Evolutionary conservation across 2,797 vertebrate species (phyloP), one percentile per base, ranked within the genome.

Genomic region (Nyctibius grandis): DNA sequence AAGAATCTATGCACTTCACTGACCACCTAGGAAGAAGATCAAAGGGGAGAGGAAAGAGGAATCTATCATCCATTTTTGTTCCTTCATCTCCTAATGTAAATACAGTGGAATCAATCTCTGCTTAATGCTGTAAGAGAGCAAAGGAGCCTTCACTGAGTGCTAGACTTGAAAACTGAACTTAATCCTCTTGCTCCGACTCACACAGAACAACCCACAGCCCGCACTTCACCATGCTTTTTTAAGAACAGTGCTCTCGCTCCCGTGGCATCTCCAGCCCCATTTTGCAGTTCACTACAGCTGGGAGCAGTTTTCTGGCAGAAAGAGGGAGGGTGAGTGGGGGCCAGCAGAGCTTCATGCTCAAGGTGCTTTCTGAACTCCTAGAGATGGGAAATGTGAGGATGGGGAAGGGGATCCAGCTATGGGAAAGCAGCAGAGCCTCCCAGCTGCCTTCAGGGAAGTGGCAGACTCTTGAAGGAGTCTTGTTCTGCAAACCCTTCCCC

Each of bases 91-190:
- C 64, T 47, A 76, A 85, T 70, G 76, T 15, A 84, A 94, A 90
- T 29, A 83, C 45, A 44, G 78, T 3, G 18, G 75, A 88, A 91
- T 94, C 90, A 86, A 91, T 87, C 68, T 89, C 67, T 65, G 64
- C 91, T 87, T 90, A 93, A 93, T 44, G 61, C 57, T 36, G 8
- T n/a, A 79, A 57, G 63, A 79, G 56, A 95, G 91, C 63, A 90
- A 64, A 95, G 81, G 53, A 96, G 78, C 60, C 93, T 89, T 78
- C 75, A 42, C 78, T 36, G 53, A 89, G 78, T 47, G 60, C 81
- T 56, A 51, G 67, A 77, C 67, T 82, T 85, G 79, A 92, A 95
- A 92, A 89, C 2, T 79, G 74, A 93, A 91, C 70, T 82, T 95
- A 94, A 95, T 95, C 92, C 48, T 91, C 94, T 89, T 70, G 78